Evolutionary conservation across 2,888 invertebrate species (phyloP).

Genomic region (Thereva nobilitata): DNA sequence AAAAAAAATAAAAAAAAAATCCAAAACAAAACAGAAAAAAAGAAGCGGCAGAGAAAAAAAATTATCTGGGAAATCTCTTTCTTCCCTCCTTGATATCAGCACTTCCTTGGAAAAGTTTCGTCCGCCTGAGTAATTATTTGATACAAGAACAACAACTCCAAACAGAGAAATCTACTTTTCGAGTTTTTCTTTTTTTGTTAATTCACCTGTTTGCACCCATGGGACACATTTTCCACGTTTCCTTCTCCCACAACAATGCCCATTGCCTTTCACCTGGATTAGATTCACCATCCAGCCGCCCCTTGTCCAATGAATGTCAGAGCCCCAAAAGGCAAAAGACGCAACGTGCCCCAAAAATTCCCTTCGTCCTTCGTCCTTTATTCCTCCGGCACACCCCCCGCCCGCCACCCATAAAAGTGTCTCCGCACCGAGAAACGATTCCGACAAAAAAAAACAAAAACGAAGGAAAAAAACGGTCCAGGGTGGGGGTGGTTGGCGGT

Average conservation of each 20-base stretch:
- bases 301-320: background rate
- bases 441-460: background rate
- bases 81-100: background rate
- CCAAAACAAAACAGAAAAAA: no score
- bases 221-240: conserved; percentile 37
- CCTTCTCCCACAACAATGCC: conserved; percentile 22
- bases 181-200: conserved; percentile 31
- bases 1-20: no score
- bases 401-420: no score
- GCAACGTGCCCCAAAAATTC: no score
- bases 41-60: no score
- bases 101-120: background rate
- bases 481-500: background rate
- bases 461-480: background rate
- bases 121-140: conserved; percentile 21
- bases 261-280: conserved; percentile 25
- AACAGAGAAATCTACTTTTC: conserved; percentile 32
- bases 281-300: conserved; percentile 1
- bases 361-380: no score
- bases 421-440: no score
- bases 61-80: no score
- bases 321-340: background rate
- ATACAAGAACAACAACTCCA: conserved; percentile 18
- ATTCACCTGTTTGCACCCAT: conserved; percentile 36
- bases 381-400: no score